Base-by-base conservation (phyloP, 2,797 vertebrate species). In the Coregonus ussuriensis region DNA sequence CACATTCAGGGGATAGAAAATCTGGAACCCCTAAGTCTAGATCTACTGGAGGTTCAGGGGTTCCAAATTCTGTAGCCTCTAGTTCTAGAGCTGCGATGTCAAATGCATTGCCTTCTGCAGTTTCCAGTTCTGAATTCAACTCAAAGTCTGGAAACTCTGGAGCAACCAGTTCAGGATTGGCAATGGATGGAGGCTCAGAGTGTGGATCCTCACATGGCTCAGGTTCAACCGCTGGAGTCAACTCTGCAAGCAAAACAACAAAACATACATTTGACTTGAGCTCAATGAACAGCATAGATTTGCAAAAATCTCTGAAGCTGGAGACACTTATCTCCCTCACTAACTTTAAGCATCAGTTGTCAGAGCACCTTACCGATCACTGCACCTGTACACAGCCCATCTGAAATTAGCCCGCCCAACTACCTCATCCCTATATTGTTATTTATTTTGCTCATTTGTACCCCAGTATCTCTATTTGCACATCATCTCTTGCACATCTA, bases 81-180 rank as follows among this genome's bases (percentile, higher is more conserved):
- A 88, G 37, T 47, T 93, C 91, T 4, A 91, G 77, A 0, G 85
- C 71, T 15, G 79, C 75, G 31, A 93, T 76, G 82, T 91, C 87
- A 29, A 92, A 83, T 54, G 52, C 75, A 14, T 82, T 84, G 13
- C 65, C 29, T 37, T 83, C 84, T 7, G 78, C 37, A 0, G 76
- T 72, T 81, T 90, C 91, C 2, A 86, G 73, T 31, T 87, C 91
- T 6, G 79, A 83, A 74, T 14, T 84, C 56, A 62, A n/a, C 13
- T 91, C 88, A 82, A 94, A 92, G 80, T 94, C 91, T 54, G 91
- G 85, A 71, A 93, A 91, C 37, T 92, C 86, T 0, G 92, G 92
- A 74, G 85, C 82, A 0, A 87, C 84, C 5, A 93, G 85, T 1
- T 82, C 76, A 18, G 85, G 81, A 67, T 77, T 80, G 69, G 79